Percentiles rank a stretch among this genome's conserved stretches.
Evolutionary conservation across 2,113 vertebrate genomes (phyloP).

Genomic region (Azemiops feae): DNA sequence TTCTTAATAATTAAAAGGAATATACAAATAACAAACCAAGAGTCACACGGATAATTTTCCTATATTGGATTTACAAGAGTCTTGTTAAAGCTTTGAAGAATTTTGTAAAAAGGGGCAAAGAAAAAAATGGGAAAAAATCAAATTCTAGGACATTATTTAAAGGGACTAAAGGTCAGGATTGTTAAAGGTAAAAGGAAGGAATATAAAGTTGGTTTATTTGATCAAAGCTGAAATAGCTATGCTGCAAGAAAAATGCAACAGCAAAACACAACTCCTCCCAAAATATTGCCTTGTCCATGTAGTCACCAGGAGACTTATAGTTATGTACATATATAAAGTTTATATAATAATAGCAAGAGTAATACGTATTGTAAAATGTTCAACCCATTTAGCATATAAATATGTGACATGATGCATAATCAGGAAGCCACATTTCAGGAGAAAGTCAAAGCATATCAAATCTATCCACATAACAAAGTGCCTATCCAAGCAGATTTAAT

Average conservation of each 20-base stretch:
- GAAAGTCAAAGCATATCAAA: not conserved
- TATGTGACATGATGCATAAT: not conserved
- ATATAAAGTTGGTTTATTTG: no score
- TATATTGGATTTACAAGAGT: no score
- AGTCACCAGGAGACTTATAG: not conserved
- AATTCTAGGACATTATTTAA: no score
- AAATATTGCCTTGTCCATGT: not conserved
- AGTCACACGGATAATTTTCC: no score
- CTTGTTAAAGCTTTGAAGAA: no score
- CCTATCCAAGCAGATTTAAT: not conserved
- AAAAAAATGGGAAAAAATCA: no score
- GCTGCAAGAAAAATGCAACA: not conserved
- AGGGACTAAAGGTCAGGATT: no score
- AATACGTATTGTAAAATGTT: not conserved
- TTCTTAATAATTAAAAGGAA: no score
- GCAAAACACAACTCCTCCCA: not conserved
- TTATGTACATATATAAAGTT: not conserved
- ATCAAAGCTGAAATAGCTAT: no score
- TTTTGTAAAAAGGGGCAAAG: no score
- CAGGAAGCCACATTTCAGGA: not conserved
- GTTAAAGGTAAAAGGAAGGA: no score
- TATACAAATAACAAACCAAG: no score
- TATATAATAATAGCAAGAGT: not conserved
- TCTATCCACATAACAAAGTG: not conserved
- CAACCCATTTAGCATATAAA: not conserved